phyloP scores from a whole-genome alignment of 2,797 vertebrate species.

The Labeo calbasu region DNA sequence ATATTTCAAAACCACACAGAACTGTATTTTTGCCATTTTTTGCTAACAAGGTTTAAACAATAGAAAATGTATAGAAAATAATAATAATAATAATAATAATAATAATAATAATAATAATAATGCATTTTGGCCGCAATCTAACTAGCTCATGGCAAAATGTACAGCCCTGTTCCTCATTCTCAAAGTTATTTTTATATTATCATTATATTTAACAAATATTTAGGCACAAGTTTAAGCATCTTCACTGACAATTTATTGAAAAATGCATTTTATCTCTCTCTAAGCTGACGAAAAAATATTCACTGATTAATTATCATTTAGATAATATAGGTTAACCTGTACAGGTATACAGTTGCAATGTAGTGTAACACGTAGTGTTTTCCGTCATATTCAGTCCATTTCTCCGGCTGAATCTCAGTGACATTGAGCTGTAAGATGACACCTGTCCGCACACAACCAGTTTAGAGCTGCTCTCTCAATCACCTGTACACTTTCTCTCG shows the following conservation, averaged over 20 bases:
- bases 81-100: no score
- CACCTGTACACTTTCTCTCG: neutral
- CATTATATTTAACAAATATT: neutral
- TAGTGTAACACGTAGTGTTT: neutral
- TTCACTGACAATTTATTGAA: neutral
- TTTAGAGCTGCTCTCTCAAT: neutral
- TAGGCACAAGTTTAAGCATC: neutral
- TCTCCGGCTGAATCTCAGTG: slow-evolving; percentile 14
- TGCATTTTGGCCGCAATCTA: no score
- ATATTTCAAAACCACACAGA: no score
- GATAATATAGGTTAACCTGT: neutral
- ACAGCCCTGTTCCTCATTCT: neutral
- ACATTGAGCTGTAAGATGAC: slow-evolving; percentile 23
- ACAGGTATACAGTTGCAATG: neutral
- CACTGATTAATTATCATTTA: neutral
- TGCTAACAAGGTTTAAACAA: no score
- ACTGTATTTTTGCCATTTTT: no score
- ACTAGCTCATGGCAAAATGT: neutral
- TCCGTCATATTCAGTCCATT: neutral
- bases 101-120: no score
- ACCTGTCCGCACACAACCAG: slow-evolving; percentile 9
- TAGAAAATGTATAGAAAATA: no score
- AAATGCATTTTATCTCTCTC: neutral
- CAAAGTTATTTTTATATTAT: neutral
- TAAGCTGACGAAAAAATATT: neutral